Base-by-base conservation (phyloP, 1,140 invertebrate genomes). In the Brachionus sp. region DNA sequence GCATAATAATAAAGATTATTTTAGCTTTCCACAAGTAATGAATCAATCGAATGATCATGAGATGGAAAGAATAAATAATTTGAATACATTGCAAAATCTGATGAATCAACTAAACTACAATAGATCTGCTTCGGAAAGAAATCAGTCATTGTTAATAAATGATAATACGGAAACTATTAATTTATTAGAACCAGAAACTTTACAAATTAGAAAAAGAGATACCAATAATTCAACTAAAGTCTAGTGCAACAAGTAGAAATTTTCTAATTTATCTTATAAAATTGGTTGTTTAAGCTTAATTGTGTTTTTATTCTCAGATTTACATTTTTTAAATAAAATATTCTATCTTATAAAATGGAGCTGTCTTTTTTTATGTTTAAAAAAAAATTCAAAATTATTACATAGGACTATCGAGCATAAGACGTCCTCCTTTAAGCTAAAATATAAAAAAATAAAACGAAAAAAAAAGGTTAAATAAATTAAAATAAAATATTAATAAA, bases 141-240 rank as follows among this genome's bases (percentile, higher is more conserved):
- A 73, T 42, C 25, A 68, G 25, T 68, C 64, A n/a, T 33, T 66
- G 13, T 66, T 68, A 35, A 35, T 68, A 68, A 68, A 68, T 68
- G 64, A 68, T n/a, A 68, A 68, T 68, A 23, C 64, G 16, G 64
- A 68, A 33, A 37, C 25, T 10, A 35, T 19, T 33, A 68, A 68
- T 68, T 35, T 37, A 10, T 68, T 68, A 9, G 64, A 68, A 23
- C 35, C 64, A 68, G 35, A 68, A 19, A 57, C 50, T 33, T 68
- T 68, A 68, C 64, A 68, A 35, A 68, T 35, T 68, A 68, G 64
- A 68, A 68, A 68, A 33, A 68, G 35, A 68, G 64, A 68, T 68
- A 68, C 29, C 10, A 68, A 35, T 68, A 68, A 68, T 35, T 68
- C 64, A 13, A 68, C 64, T 35, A 68, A 68, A 23, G 64, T 68